Evolutionary conservation across 2,113 vertebrate genomes (phyloP), one percentile per base, ranked within the genome.

Genomic region (Theristicus caerulescens): DNA sequence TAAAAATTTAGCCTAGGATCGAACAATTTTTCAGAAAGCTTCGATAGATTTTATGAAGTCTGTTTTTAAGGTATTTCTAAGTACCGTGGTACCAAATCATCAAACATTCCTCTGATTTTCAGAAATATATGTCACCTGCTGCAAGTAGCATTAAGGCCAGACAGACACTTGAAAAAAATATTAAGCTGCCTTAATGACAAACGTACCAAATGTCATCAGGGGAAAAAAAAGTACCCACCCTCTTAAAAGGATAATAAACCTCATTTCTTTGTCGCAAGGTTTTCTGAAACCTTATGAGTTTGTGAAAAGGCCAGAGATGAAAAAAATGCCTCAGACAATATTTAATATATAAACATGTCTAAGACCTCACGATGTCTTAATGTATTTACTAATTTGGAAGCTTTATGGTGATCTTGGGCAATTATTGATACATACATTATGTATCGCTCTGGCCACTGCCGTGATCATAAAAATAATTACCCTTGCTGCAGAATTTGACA

Each of bases 1-100:
- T 10, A 42, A 92, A 77, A 82, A 38, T n/a, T 85, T 46, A 47
- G 22, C 38, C 9, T 13, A 27, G 31, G 54, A 71, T 40, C 0
- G 2, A 84, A 59, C 2, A 10, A 55, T 52, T 81, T 92, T 51
- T 34, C n/a, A 18, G 44, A 66, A 80, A 82, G 40, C 27, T 90
- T 47, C 0, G 0, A 47, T 2, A 46, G 44, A 59, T 65, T 51
- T 67, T 22, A 49, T 5, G 0, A 42, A 80, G 40, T 40, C 22
- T 80, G 49, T 1, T 73, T 93, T 83, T 54, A 70, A 51, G 26
- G 25, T 34, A 44, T 78, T 76, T 69, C 13, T 51, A 44, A 55
- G 83, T 4, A 51, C 21, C 21, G 31, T 4, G 17, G 22, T 24
- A 54, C 25, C 40, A 82, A 67, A 80, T 15, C 65, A 62, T 36